These are phyloP conservation scores for Hippocampus abdominalis DNA, from an alignment of 2,113 vertebrate species.

Conservation along the genomic window DNA sequence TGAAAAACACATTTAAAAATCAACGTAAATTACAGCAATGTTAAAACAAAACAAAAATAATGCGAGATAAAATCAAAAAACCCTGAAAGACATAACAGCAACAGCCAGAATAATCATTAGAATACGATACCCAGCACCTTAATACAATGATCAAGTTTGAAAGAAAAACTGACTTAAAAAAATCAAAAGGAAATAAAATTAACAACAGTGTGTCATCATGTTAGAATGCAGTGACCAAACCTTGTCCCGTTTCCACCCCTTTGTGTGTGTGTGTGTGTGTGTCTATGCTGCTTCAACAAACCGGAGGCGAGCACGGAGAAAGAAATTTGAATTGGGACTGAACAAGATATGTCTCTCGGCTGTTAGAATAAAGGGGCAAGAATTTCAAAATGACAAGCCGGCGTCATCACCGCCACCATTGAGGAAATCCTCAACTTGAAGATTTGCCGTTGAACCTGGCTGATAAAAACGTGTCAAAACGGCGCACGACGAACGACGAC, in stretches of 20 bases:
- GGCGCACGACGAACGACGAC: not conserved
- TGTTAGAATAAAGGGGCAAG: slow-evolving; percentile 5
- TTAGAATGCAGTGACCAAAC: slow-evolving; percentile 41
- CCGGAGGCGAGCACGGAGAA: slow-evolving; percentile 12
- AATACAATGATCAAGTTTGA: slow-evolving; percentile 67
- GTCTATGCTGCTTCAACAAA: slow-evolving; percentile 21
- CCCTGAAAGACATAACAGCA: slow-evolving; percentile 73
- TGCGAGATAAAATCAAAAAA: slow-evolving; percentile 65
- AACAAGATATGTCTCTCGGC: slow-evolving; percentile 11
- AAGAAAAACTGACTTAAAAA: slow-evolving; percentile 49
- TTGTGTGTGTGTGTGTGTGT: not conserved
- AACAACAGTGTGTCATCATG: slow-evolving; percentile 56
- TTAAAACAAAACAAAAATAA: slow-evolving; percentile 52
- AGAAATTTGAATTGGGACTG: slow-evolving; percentile 9
- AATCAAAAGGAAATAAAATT: slow-evolving; percentile 42
- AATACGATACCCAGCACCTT: slow-evolving; percentile 72
- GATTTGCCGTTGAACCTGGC: slow-evolving; percentile 9
- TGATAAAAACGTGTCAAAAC: slow-evolving; percentile 12
- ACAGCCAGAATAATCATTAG: slow-evolving; percentile 71
- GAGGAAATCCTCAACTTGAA: slow-evolving; percentile 9
- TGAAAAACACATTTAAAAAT: slow-evolving; percentile 71
- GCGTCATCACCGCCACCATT: slow-evolving; percentile 29
- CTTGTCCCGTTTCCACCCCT: not conserved
- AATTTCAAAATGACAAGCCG: slow-evolving; percentile 19
- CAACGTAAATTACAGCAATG: slow-evolving; percentile 74